Conservation (phyloP, 2,888 invertebrate genomes). For the Miltochrista miniata region DNA sequence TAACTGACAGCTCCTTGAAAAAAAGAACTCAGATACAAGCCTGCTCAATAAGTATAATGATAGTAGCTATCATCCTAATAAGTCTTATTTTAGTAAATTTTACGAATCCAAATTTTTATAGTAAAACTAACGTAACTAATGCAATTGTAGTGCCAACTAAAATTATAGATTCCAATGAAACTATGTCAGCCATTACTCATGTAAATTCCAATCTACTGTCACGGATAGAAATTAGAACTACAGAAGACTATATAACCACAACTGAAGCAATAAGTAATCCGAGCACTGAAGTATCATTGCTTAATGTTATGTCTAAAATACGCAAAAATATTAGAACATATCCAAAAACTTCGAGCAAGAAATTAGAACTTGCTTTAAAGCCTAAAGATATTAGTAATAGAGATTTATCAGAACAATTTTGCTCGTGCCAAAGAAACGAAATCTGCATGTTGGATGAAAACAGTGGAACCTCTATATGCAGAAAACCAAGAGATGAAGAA, state of each 20-base stretch:
- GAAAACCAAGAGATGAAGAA: constrained; percentile 71
- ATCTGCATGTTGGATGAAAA: constrained; percentile 86
- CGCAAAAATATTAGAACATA: constrained; percentile 75
- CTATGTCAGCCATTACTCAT: constrained; percentile 57
- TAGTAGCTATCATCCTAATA: constrained; percentile 77
- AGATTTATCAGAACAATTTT: constrained; percentile 71
- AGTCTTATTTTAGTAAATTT: constrained; percentile 80
- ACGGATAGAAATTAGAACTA: constrained; percentile 31
- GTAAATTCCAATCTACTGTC: constrained; percentile 47
- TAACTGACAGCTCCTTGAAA: constrained; percentile 72
- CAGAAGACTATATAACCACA: constrained; percentile 45
- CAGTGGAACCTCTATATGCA: constrained; percentile 84
- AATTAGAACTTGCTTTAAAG: constrained; percentile 43
- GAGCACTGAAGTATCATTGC: constrained; percentile 50
- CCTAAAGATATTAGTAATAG: constrained; percentile 66
- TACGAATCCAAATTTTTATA: constrained; percentile 71
- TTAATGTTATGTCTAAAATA: constrained; percentile 64
- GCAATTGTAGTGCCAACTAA: constrained; percentile 77
- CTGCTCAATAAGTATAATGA: constrained; percentile 81
- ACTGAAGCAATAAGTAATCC: constrained; percentile 37
- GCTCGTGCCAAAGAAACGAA: constrained; percentile 81
- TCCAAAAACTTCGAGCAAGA: constrained; percentile 57
- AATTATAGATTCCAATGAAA: constrained; percentile 58
- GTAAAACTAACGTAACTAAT: constrained; percentile 61
- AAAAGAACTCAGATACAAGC: constrained; percentile 79